These are phyloP conservation scores for Lepidocyrtinus sp. DNA, from an alignment of 2,888 invertebrate species.

Conservation along the genomic window DNA sequence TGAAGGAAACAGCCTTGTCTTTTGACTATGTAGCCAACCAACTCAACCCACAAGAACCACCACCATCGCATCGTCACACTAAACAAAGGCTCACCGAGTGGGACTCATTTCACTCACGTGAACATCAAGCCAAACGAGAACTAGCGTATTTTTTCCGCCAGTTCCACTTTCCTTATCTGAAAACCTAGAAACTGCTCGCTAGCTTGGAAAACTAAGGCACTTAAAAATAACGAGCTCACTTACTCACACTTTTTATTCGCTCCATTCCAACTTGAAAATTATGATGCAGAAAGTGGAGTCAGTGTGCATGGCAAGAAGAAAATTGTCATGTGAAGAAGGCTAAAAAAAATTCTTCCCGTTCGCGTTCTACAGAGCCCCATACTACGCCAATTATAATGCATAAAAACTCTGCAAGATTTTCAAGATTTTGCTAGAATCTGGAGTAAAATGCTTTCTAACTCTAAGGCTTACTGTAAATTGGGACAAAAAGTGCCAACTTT, in stretches of 20 bases:
- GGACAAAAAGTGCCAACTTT: too few relatives aligned
- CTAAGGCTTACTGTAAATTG: too few relatives aligned
- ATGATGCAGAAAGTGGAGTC: constrained; percentile 28
- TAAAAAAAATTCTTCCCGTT: neutral
- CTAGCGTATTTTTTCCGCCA: too few relatives aligned
- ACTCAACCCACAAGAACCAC: neutral
- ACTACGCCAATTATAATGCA: constrained; percentile 50
- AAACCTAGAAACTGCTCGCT: too few relatives aligned
- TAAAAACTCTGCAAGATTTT: constrained; percentile 46
- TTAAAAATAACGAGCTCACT: constrained; percentile 55
- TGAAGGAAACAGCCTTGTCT: neutral
- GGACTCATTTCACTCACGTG: neutral
- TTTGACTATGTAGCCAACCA: too few relatives aligned
- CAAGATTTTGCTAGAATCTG: too few relatives aligned
- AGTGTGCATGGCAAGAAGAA: neutral
- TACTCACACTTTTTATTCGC: constrained; percentile 44
- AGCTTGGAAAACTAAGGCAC: constrained; percentile 47
- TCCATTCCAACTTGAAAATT: constrained; percentile 44
- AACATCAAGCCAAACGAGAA: too few relatives aligned
- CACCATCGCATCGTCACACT: neutral
- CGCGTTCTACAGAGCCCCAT: constrained; percentile 14
- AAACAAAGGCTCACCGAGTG: neutral
- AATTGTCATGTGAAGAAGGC: neutral
- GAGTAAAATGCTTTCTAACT: too few relatives aligned
- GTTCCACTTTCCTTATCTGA: too few relatives aligned